Conservation (phyloP, 2,113 vertebrate species). For the Aegithalos caudatus region DNA sequence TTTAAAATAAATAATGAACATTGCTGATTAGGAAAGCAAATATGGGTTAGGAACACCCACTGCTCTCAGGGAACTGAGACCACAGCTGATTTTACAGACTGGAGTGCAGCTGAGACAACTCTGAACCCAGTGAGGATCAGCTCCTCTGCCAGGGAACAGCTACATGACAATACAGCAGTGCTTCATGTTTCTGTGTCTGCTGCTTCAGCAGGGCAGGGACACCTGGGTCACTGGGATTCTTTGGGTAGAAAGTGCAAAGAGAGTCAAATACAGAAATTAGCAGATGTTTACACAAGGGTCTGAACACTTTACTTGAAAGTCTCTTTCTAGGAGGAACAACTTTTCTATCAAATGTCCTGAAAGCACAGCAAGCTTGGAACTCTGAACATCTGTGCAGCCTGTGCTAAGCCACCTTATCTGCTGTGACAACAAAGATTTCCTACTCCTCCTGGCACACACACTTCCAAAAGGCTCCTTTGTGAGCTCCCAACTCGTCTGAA, state of each 20-base stretch:
- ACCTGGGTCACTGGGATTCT: not conserved
- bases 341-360: accelerated
- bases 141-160: not conserved
- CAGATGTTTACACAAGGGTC: not conserved
- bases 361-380: not conserved
- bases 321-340: not conserved
- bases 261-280: not conserved
- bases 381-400: not conserved
- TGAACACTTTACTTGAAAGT: not conserved
- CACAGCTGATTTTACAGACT: not conserved
- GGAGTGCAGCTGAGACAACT: not conserved
- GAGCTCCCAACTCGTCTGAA: not conserved
- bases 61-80: not conserved
- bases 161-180: accelerated
- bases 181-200: not conserved
- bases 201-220: not conserved
- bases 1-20: not conserved
- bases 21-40: not conserved
- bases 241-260: not conserved
- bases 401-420: not conserved
- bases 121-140: not conserved
- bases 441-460: not conserved
- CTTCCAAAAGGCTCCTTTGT: constrained; percentile 20
- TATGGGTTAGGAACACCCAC: not conserved
- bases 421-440: not conserved